Percentiles rank a stretch among this genome's conserved stretches.
Evolutionary conservation across 2,113 vertebrate genomes (phyloP).

Genomic region (cat (Felis catus)): DNA sequence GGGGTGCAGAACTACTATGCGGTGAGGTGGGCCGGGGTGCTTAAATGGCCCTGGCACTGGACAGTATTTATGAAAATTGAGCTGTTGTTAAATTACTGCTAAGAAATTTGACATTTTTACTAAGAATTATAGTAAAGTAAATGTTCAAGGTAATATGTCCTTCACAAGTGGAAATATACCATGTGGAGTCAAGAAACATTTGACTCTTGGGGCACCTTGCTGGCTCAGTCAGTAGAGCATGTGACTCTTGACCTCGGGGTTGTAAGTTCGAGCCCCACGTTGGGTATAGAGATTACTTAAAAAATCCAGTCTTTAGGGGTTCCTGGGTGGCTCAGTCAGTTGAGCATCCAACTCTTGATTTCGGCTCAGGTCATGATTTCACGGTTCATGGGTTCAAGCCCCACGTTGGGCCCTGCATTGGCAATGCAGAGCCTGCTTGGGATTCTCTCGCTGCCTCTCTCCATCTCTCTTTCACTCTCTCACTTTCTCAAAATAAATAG

Average conservation of each 20-base stretch:
- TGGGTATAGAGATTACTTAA: not conserved
- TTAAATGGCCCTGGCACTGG: not conserved
- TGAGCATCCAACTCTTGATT: not conserved
- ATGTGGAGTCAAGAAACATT: not conserved
- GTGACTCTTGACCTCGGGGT: not conserved
- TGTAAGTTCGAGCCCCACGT: not conserved
- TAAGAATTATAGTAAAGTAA: not conserved
- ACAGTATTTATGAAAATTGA: not conserved
- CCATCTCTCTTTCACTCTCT: too few relatives aligned
- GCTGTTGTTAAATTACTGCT: not conserved
- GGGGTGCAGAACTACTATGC: not conserved
- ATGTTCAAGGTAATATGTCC: not conserved
- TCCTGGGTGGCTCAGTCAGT: not conserved
- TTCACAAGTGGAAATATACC: not conserved
- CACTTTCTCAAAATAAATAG: too few relatives aligned
- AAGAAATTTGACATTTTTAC: not conserved
- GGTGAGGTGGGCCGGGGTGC: accelerated
- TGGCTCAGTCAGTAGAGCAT: not conserved
- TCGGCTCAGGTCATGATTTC: too few relatives aligned
- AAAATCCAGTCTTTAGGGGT: not conserved
- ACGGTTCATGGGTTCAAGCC: too few relatives aligned
- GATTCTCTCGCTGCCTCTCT: too few relatives aligned
- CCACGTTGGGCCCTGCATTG: too few relatives aligned
- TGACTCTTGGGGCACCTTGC: not conserved
- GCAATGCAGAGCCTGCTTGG: too few relatives aligned